Base-by-base conservation (phyloP, 2,888 invertebrate genomes). In the Carterocephalus palaemon region DNA sequence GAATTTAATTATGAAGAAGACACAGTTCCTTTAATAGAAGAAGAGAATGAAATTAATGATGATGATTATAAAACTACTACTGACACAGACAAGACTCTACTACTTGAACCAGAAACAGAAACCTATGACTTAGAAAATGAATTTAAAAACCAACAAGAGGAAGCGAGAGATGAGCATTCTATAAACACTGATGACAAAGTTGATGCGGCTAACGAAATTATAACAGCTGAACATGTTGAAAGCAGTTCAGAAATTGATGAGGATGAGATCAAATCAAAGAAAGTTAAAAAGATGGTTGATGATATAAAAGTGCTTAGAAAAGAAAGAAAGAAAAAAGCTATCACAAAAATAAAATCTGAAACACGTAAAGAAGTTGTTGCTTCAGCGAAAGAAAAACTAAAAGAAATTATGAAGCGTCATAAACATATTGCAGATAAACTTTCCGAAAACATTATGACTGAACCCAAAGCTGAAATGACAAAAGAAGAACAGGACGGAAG, bases 301-400 rank as follows among this genome's bases (percentile, higher is more conserved):
- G 79, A 84, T 4, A 34, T 76, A 17, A 82, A 76, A 54, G 47
- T 48, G 2, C 55, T 74, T 12, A 69, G 81, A 59, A 68, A 73
- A 56, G 82, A 83, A 52, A 68, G 74, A 50, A 86, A 84, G 56
- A 75, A 65, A 53, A 85, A 74, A 64, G 82, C 83, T 1, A 80
- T 84, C 45, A 75, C 67, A 20, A 86, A 86, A 71, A 86, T 86
- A 36, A 86, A 85, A 68, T 67, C 73, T 0, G 85, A 86, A 69
- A 84, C 85, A 10, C 74, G 83, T 9, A 81, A 68, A 56, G 83
- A 86, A 63, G 81, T 87, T 15, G 75, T 84, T 1, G 85, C 83
- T 8, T 87, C 87, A 23, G 85, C 88, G 1, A 87, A 86, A 68
- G 85, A 86, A 51, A 88, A 85, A 59, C 60, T 87, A 15, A 83